Evolutionary conservation across 1,140 invertebrate species (phyloP), one percentile per base, ranked within the genome.

Genomic region (Adelges cooleyi): DNA sequence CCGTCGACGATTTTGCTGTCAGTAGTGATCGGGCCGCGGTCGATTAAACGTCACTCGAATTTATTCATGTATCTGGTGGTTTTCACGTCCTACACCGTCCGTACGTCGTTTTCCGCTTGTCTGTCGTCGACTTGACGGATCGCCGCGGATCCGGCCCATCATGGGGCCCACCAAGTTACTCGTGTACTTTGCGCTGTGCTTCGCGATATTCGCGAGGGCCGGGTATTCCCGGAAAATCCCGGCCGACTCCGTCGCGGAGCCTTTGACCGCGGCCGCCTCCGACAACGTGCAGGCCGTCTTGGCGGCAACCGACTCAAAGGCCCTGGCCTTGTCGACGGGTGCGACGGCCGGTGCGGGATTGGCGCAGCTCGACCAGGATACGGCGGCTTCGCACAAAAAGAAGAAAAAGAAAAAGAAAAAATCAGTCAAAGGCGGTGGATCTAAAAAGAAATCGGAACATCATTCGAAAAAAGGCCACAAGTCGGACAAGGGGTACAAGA

Each of bases 401-500:
- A 65, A 65, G 29, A 67, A 66, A 23, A 65, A 67, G 11, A 67
- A 69, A 18, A 68, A 69, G n/a, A 46, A 69, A 20, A 67, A 68
- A 20, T 69, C 54, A 40, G 56, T 83, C 69, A 76, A 79, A 52
- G 82, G 82, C 2, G 83, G 82, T 15, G 84, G 84, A 5, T 77
- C 83, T 33, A 78, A 83, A 48, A 80, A 84, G 68, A 80, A 84
- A 48, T 74, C 76, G 0, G 75, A 84, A 40, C 82, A 86, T 67
- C 80, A 84, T 69, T 77, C 79, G 38, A 77, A 80, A 13, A 79
- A 84, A 68, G 83, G 79, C 0, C 80, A 82, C 48, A 85, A 86
- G 69, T 80, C 79, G 2, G 81, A 85, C 50, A 86, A 86, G 66
- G 83, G 82, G 0, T 81, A 86, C 73, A 81, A 85, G 66, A 78